Conservation (phyloP, 2,797 vertebrate genomes). For the Esox masquinongy region DNA sequence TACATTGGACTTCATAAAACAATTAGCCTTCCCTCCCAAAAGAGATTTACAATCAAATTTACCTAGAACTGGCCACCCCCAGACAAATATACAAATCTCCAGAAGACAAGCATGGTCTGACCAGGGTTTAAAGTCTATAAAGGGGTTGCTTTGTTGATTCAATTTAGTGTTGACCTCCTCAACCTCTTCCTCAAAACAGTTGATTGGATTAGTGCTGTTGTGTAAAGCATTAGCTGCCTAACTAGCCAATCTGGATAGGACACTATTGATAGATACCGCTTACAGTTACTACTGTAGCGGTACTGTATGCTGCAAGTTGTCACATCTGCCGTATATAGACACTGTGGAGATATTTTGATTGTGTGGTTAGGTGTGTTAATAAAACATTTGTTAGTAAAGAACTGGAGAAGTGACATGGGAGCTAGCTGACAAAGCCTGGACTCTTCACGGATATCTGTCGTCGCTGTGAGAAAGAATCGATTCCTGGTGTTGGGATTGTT, state of each 20-base stretch:
- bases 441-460: background rate
- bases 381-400: constrained; percentile 40
- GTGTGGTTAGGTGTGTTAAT: constrained; percentile 34
- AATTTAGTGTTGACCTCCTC: constrained; percentile 59
- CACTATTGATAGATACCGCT: constrained; percentile 22
- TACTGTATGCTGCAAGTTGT: background rate
- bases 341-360: constrained; percentile 38
- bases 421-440: constrained; percentile 5
- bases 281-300: constrained; percentile 33
- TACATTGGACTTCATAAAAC: no score
- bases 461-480: no score
- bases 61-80: background rate
- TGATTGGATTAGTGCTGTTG: constrained; percentile 73
- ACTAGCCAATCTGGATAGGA: constrained; percentile 13
- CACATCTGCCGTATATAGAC: constrained; percentile 31
- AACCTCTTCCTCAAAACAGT: constrained; percentile 64
- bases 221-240: constrained; percentile 40
- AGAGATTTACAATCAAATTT: background rate
- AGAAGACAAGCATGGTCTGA: constrained; percentile 1
- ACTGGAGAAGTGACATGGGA: constrained; percentile 34
- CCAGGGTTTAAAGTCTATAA: constrained; percentile 17
- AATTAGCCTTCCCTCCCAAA: no score
- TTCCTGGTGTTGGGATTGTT: background rate
- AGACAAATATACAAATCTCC: background rate
- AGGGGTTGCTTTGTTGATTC: constrained; percentile 60